A percentile compares a stretch with the other conserved stretches of the same genome.
Evolutionary conservation across 2,113 vertebrate species (phyloP).

Genomic region (Rhabdomys dilectus): DNA sequence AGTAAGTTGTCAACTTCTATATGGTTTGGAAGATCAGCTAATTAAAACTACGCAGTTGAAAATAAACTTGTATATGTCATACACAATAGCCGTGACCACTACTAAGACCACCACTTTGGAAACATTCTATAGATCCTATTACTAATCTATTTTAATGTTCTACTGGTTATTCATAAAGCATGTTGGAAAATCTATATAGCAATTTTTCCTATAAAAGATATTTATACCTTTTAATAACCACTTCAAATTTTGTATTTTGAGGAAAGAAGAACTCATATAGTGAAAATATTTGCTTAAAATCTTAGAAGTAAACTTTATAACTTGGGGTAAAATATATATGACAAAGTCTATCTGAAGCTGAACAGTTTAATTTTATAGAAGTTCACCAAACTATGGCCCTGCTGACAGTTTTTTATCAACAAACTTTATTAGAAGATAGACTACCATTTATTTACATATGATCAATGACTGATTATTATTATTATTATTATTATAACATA

Average conservation of each 20-base stretch:
- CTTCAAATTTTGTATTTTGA: slow-evolving; percentile 25
- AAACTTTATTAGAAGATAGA: slow-evolving; percentile 4
- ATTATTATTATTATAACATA: background rate
- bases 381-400: background rate
- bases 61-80: background rate
- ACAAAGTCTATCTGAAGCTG: slow-evolving; percentile 12
- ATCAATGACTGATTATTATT: background rate
- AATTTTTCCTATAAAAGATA: slow-evolving; percentile 28
- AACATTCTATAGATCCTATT: slow-evolving; percentile 14
- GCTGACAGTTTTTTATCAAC: background rate
- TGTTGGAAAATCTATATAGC: background rate
- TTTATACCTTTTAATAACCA: slow-evolving; percentile 44
- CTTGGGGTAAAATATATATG: background rate
- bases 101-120: slow-evolving; percentile 15
- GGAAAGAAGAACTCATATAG: slow-evolving; percentile 11
- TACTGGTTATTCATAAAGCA: slow-evolving; percentile 16
- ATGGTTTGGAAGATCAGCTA: slow-evolving; percentile 9
- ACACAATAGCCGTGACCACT: background rate
- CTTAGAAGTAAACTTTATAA: slow-evolving; percentile 20
- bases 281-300: slow-evolving; percentile 36
- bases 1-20: background rate
- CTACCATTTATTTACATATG: background rate
- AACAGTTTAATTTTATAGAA: slow-evolving; percentile 36
- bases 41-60: slow-evolving; percentile 53
- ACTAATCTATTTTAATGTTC: slow-evolving; percentile 33